Evolutionary conservation across 2,888 invertebrate species (phyloP).

Genomic region (Scaptomyza polygonia): DNA sequence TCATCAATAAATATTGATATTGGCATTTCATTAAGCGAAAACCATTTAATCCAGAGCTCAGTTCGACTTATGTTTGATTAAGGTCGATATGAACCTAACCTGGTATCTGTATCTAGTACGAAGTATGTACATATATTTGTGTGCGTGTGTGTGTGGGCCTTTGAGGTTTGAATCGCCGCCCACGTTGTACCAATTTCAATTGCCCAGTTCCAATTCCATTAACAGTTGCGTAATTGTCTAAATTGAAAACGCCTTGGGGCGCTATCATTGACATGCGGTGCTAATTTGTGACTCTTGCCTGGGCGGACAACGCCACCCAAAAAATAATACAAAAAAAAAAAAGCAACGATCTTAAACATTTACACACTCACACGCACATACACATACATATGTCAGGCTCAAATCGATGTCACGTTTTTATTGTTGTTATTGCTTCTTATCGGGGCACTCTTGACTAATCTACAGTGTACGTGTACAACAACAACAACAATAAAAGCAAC

Average conservation of each 20-base stretch:
- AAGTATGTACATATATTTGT: background rate
- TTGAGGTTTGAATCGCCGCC: constrained; percentile 44
- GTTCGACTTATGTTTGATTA: no score
- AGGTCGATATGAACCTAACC: no score
- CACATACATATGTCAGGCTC: constrained; percentile 20
- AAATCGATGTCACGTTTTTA: constrained; percentile 31
- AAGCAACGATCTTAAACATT: constrained; percentile 3
- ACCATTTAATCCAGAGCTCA: constrained; percentile 66
- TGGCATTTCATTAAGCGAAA: constrained; percentile 67
- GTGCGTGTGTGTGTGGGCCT: background rate
- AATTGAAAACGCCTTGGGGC: constrained; percentile 76
- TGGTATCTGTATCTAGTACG: no score
- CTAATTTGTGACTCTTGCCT: constrained; percentile 56
- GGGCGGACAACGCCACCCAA: constrained; percentile 49
- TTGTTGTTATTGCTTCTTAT: constrained; percentile 32
- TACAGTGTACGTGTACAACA: constrained; percentile 23
- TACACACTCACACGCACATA: background rate
- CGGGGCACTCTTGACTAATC: constrained; percentile 35
- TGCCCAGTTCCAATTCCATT: constrained; percentile 32
- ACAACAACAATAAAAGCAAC: background rate
- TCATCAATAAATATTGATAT: constrained; percentile 52
- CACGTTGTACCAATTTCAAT: constrained; percentile 44
- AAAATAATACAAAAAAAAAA: constrained; percentile 3
- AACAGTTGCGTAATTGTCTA: constrained; percentile 69
- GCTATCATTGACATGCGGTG: constrained; percentile 70